Conservation (phyloP, 2,797 vertebrate genomes). For the Macrochelys suwanniensis region DNA sequence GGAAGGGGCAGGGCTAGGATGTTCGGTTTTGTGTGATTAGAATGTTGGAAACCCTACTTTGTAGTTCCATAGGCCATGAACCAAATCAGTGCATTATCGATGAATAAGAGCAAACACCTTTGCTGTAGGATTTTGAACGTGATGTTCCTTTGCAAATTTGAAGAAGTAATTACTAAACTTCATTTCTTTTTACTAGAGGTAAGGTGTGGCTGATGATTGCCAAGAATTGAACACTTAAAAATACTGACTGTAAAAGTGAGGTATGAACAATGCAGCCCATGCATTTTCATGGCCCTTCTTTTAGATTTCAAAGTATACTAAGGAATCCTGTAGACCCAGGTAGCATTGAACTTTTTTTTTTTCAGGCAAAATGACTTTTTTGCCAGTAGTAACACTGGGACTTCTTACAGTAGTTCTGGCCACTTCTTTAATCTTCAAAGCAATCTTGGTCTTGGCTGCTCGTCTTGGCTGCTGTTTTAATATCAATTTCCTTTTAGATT, state of each 20-base stretch:
- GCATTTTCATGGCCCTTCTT: neutral
- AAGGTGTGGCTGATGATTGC: neutral
- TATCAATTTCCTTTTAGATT: neutral
- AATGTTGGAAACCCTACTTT: too few relatives aligned
- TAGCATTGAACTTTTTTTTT: neutral
- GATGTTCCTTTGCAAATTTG: rapidly evolving
- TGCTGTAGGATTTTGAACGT: neutral
- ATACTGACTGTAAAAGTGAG: neutral
- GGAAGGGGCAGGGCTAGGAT: too few relatives aligned
- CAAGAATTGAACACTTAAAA: neutral
- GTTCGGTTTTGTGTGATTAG: too few relatives aligned
- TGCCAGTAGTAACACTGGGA: neutral
- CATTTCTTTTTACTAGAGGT: rapidly evolving
- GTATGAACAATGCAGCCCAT: neutral
- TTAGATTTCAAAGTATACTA: neutral
- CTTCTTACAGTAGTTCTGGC: neutral
- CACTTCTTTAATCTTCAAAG: neutral
- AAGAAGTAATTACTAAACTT: neutral
- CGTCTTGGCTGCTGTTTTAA: neutral
- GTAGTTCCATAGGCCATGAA: neutral
- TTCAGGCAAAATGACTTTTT: neutral
- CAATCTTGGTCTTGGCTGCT: neutral
- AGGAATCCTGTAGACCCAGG: neutral
- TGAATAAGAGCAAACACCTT: neutral
- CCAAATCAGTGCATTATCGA: neutral